These are phyloP conservation scores for Watsonalla cultraria DNA, from an alignment of 2,888 invertebrate species.

Conservation along the genomic window DNA sequence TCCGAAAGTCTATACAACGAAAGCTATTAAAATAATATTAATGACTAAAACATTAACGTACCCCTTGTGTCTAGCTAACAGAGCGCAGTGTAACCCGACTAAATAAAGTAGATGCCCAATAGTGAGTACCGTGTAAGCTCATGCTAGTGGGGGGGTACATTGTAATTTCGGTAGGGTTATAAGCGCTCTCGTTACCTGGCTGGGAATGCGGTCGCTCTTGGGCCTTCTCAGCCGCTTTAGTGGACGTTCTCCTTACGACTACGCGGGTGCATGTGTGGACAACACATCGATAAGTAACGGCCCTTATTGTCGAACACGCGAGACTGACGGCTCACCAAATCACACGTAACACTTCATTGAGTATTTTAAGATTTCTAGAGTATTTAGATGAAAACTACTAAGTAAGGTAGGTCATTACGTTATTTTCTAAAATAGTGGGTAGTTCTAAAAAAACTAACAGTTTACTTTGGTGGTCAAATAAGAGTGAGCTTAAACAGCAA, in stretches of 20 bases:
- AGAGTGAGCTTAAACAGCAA: too few species aligned
- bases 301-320: constrained; percentile 42
- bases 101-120: constrained; percentile 48
- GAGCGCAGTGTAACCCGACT: constrained; percentile 66
- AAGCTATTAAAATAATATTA: constrained; percentile 14
- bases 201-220: constrained; percentile 79
- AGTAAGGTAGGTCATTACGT: too few species aligned
- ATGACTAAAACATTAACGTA: constrained; percentile 31
- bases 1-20: constrained; percentile 2
- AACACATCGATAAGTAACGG: constrained; percentile 73
- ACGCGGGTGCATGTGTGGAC: constrained; percentile 78
- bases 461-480: too few species aligned
- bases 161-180: constrained; percentile 54
- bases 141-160: constrained; percentile 61
- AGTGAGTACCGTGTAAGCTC: constrained; percentile 61
- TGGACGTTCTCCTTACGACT: constrained; percentile 79
- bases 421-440: too few species aligned
- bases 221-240: constrained; percentile 78
- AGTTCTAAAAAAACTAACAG: too few species aligned
- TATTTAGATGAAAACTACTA: too few species aligned
- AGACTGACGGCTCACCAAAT: constrained; percentile 50
- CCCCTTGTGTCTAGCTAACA: constrained; percentile 29
- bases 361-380: too few species aligned
- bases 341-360: not conserved
- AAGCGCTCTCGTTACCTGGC: constrained; percentile 77